phyloP scores from a whole-genome alignment of 2,888 invertebrate species.

The Conomelus anceps region DNA sequence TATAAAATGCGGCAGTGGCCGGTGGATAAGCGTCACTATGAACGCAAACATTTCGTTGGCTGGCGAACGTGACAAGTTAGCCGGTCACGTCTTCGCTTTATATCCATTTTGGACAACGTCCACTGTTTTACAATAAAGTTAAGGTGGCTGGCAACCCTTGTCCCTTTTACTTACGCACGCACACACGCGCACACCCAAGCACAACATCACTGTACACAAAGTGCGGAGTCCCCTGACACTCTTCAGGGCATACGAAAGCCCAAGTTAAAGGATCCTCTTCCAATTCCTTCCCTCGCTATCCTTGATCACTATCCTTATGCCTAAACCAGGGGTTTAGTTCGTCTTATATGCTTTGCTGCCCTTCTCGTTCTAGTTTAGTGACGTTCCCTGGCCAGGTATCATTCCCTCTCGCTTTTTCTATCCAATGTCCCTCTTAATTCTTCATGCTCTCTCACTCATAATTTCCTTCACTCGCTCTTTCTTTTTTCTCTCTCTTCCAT shows the following conservation, averaged over 20 bases:
- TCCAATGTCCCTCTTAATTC: not conserved
- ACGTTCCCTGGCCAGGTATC: not conserved
- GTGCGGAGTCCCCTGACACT: not conserved
- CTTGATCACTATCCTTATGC: not conserved
- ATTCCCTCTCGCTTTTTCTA: not conserved
- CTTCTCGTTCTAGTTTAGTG: not conserved
- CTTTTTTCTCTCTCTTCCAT: not conserved
- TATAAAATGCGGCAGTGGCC: not conserved
- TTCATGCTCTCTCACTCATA: not conserved
- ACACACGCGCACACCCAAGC: not conserved
- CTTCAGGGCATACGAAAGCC: not conserved
- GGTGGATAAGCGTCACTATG: not conserved
- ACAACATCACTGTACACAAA: not conserved
- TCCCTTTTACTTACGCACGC: not conserved
- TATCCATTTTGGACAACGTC: slow-evolving; percentile 8
- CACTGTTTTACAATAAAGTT: slow-evolving; percentile 13
- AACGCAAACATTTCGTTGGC: not conserved
- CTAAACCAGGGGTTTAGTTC: not conserved
- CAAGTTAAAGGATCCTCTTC: not conserved
- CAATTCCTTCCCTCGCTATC: not conserved
- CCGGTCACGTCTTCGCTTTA: slow-evolving; percentile 1
- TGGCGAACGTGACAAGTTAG: not conserved
- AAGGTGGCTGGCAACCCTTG: slow-evolving; percentile 3
- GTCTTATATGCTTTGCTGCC: not conserved
- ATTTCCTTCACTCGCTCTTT: not conserved